Conservation (phyloP, 2,113 vertebrate genomes). For the Trogon melanurus region DNA sequence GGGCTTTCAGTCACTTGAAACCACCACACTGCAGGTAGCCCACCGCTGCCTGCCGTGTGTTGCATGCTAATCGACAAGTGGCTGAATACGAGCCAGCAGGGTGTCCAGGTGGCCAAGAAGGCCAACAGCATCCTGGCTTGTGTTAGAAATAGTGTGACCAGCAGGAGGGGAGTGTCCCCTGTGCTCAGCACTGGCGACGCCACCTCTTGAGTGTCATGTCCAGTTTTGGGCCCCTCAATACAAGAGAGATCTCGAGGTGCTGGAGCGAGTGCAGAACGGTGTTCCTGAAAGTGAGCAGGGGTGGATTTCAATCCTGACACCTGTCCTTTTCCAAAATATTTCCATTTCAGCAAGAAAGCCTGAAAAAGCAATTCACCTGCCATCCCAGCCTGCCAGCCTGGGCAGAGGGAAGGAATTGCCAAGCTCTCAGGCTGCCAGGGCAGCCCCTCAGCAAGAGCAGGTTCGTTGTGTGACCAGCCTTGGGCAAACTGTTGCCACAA, state of each 20-base stretch:
- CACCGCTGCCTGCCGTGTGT: not conserved
- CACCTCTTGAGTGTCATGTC: rapidly evolving
- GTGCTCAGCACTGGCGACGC: not conserved
- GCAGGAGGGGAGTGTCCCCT: too few species aligned
- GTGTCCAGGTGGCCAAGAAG: too few species aligned
- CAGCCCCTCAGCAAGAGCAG: not conserved
- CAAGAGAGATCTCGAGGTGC: too few species aligned
- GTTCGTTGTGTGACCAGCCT: not conserved
- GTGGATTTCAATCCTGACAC: not conserved
- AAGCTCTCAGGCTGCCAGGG: not conserved
- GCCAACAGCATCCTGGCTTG: too few species aligned
- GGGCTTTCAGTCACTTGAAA: not conserved
- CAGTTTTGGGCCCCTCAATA: too few species aligned
- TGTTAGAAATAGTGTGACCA: too few species aligned
- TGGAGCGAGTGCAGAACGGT: not conserved
- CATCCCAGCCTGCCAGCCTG: not conserved
- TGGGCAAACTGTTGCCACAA: rapidly evolving
- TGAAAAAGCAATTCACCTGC: not conserved
- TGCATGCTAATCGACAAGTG: not conserved
- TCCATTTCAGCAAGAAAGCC: not conserved
- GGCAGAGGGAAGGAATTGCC: not conserved
- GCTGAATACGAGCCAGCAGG: too few species aligned
- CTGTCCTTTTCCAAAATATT: not conserved
- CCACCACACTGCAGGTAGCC: conserved; percentile 41
- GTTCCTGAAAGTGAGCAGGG: not conserved